phyloP scores from a whole-genome alignment of 2,888 invertebrate species.

The Noctua janthe region DNA sequence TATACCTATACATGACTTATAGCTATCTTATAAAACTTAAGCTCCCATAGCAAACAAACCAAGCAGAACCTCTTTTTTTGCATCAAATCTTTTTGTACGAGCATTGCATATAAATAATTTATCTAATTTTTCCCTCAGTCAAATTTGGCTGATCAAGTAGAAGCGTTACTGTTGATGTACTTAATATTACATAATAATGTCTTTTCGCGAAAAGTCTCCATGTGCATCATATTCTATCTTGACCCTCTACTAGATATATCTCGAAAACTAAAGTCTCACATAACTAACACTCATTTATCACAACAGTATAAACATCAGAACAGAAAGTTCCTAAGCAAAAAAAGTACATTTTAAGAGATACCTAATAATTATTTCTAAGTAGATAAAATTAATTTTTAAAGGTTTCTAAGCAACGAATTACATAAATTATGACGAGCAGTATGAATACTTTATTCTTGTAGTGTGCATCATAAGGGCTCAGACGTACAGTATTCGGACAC shows the following conservation, averaged over 20 bases:
- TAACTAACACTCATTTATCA: conserved; percentile 38
- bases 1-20: conserved; percentile 1
- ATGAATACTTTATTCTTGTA: conserved; percentile 63
- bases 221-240: conserved; percentile 9
- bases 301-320: conserved; percentile 80
- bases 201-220: not conserved
- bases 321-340: conserved; percentile 87
- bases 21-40: conserved; percentile 25
- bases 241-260: conserved; percentile 6
- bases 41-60: conserved; percentile 30
- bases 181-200: conserved; percentile 54
- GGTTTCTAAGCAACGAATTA: conserved; percentile 90
- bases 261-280: conserved; percentile 1
- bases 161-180: conserved; percentile 48
- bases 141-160: conserved; percentile 29
- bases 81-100: not conserved
- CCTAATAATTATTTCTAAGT: conserved; percentile 83
- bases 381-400: conserved; percentile 82
- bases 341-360: conserved; percentile 81
- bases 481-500: conserved; percentile 60
- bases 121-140: conserved; percentile 4
- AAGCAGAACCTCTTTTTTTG: conserved; percentile 2
- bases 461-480: conserved; percentile 53
- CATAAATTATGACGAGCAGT: conserved; percentile 78
- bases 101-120: not conserved